phyloP scores from a whole-genome alignment of 2,113 vertebrate genomes.

The Sturnus vulgaris region DNA sequence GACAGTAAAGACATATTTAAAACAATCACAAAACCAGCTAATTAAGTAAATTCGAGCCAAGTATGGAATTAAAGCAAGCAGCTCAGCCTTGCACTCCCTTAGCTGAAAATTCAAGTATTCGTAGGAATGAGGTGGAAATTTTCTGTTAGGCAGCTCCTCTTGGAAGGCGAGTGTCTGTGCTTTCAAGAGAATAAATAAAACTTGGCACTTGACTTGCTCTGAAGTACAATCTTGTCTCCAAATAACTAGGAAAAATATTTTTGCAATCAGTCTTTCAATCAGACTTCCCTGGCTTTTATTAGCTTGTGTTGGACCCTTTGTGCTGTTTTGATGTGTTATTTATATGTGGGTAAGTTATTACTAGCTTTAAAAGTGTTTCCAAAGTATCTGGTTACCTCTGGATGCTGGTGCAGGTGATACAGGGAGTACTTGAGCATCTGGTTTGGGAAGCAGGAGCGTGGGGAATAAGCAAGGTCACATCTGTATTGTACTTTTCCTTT shows the following conservation, averaged over 20 bases:
- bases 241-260: neutral
- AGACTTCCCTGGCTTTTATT: slow-evolving; percentile 1
- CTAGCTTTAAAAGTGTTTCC: slow-evolving; percentile 79
- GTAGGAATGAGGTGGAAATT: neutral
- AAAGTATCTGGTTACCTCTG: slow-evolving; percentile 71
- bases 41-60: neutral
- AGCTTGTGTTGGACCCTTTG: neutral
- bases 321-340: slow-evolving; percentile 32
- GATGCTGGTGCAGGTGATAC: neutral
- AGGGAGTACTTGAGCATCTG: neutral
- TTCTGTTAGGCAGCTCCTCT: neutral
- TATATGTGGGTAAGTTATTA: slow-evolving; percentile 64
- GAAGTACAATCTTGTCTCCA: slow-evolving; percentile 23
- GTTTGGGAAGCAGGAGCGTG: neutral
- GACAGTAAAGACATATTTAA: neutral
- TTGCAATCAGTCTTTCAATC: slow-evolving; percentile 3
- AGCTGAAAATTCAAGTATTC: neutral
- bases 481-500: neutral
- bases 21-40: neutral
- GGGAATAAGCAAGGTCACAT: neutral
- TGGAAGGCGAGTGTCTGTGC: neutral
- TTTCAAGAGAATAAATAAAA: neutral
- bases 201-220: slow-evolving; percentile 1
- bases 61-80: neutral
- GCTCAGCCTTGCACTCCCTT: neutral